These are phyloP conservation scores for Onchidella celtica DNA, from an alignment of 2,888 invertebrate species.

Conservation along the genomic window DNA sequence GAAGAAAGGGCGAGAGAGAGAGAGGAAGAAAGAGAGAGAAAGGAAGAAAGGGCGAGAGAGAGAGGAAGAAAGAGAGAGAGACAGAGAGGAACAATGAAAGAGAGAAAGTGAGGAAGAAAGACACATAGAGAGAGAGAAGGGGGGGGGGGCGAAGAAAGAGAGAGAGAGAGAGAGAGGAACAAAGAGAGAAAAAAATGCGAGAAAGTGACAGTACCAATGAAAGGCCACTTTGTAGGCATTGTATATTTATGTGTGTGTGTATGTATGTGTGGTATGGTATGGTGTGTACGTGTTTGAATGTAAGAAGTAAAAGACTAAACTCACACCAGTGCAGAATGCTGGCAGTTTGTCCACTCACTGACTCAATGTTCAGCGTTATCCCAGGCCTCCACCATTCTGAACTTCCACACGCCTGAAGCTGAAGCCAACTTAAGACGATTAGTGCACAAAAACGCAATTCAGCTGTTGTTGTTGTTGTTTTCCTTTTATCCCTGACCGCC, in stretches of 20 bases:
- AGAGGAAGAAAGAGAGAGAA: neutral
- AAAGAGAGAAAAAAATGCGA: neutral
- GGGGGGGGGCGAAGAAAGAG: neutral
- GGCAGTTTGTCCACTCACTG: too few species aligned
- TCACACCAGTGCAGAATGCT: too few species aligned
- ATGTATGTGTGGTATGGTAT: neutral
- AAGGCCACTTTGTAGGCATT: too few species aligned
- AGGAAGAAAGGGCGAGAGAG: neutral
- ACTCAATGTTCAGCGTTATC: too few species aligned
- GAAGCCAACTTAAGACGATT: too few species aligned
- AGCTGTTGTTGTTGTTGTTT: too few species aligned
- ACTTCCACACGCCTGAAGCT: too few species aligned
- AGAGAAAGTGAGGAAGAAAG: slow-evolving; percentile 20
- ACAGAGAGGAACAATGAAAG: neutral
- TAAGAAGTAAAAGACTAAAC: too few species aligned
- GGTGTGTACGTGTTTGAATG: neutral
- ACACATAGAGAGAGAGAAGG: neutral
- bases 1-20: neutral
- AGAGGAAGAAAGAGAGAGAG: neutral
- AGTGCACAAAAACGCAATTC: too few species aligned
- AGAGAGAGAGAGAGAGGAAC: neutral
- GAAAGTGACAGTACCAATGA: neutral
- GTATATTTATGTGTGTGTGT: neutral
- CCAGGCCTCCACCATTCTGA: too few species aligned
- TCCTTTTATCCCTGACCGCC: too few species aligned